phyloP scores from a whole-genome alignment of 2,113 vertebrate species.

The Gambusia affinis region DNA sequence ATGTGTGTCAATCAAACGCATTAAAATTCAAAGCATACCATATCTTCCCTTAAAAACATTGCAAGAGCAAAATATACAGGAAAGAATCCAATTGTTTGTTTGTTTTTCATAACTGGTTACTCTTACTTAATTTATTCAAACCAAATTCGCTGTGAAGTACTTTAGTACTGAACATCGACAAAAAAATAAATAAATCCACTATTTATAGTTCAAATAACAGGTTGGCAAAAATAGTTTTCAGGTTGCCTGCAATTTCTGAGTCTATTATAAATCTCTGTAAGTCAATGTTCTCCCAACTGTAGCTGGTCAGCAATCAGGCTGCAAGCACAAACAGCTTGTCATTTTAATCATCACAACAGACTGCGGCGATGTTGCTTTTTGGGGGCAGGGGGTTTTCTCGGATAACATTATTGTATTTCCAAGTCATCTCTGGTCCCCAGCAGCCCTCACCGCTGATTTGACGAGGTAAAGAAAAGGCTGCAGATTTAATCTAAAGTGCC shows the following conservation, averaged over 20 bases:
- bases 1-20: neutral
- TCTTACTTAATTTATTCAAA: neutral
- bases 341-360: conserved; percentile 45
- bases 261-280: neutral
- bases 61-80: neutral
- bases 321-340: conserved; percentile 48
- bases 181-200: neutral
- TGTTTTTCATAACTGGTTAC: neutral
- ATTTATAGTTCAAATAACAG: neutral
- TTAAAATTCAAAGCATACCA: neutral
- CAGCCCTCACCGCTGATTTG: conserved; percentile 21
- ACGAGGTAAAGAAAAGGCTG: conserved; percentile 3
- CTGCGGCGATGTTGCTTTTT: conserved; percentile 2
- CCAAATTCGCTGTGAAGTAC: neutral
- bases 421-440: conserved; percentile 18
- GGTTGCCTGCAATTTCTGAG: neutral
- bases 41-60: neutral
- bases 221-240: neutral
- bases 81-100: neutral
- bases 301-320: conserved; percentile 46
- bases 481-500: conserved; percentile 21
- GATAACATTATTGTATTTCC: conserved; percentile 35
- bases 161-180: neutral
- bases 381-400: neutral
- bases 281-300: conserved; percentile 6